Base-by-base conservation (phyloP, 2,113 vertebrate species). In the Silurus glanis region DNA sequence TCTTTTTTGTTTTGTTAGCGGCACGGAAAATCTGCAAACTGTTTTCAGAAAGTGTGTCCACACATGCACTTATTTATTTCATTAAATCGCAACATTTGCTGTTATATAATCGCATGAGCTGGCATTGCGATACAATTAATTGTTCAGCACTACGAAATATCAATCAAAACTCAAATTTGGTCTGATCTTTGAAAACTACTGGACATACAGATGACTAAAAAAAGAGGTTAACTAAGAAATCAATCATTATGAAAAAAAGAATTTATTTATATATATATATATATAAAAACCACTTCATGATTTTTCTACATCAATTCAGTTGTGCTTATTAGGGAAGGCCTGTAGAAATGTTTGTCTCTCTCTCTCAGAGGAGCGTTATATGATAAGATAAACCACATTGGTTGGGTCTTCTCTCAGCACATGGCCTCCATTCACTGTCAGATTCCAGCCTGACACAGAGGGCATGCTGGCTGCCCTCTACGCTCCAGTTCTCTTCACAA, bases 401-500 rank as follows among this genome's bases (percentile, higher is more conserved):
- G 25, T 66, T 23, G 47, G n/a, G 61, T 83, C 74, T 86, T 80
- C 76, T 80, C 37, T 13, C 21, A 76, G 88, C 89, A 96, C 94
- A 96, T 96, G 95, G 94, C 92, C 94, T 95, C 92, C 71, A 94
- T 96, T 95, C 96, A 79, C 93, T 61, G 93, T 95, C 96, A 95
- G 95, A 96, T 97, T 97, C 95, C 93, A 96, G 95, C 93, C 90
- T 96, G 95, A 96, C 95, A 96, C 90, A 92, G 94, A 94, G 94
- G 95, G 92, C 94, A 93, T 91, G 93, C 93, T 94, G 94, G 93
- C 91, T 91, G 93, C 89, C 89, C 88, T 92, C 90, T 86, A 88
- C 89, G 85, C 89, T 92, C 92, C 90, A 90, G 91, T 94, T 92
- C 92, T 93, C 89, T 84, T 69, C 56, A 93, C 94, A 86, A 28